phyloP scores from a whole-genome alignment of 1,140 invertebrate species.

The Cydia amplana region DNA sequence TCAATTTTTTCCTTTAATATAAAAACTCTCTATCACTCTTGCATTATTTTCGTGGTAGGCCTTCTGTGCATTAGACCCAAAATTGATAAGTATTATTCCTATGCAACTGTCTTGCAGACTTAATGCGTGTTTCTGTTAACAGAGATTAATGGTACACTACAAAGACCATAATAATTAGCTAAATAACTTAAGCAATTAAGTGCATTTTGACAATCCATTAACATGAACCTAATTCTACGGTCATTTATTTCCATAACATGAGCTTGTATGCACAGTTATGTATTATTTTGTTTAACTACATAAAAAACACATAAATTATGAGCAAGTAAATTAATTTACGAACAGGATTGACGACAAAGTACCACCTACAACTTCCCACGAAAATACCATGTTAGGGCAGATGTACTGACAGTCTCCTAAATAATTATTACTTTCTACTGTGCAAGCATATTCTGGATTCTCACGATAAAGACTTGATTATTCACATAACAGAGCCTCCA shows the following conservation, averaged over 20 bases:
- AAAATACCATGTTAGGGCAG: slow-evolving; percentile 26
- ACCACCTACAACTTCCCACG: slow-evolving; percentile 14
- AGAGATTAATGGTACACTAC: background rate
- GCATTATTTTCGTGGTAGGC: background rate
- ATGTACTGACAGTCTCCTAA: background rate
- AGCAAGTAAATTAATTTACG: background rate
- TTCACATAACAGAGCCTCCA: background rate
- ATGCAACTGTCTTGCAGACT: background rate
- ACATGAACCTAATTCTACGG: background rate
- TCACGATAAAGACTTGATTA: background rate
- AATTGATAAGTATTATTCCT: background rate
- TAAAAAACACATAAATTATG: background rate
- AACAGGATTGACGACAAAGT: background rate
- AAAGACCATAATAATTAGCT: slow-evolving; percentile 12
- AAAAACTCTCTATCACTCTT: too few species aligned
- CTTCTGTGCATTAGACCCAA: background rate
- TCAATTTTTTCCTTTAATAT: too few species aligned
- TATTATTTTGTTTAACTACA: background rate
- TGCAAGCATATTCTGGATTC: background rate
- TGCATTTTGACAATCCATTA: background rate
- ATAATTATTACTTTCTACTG: slow-evolving; percentile 19
- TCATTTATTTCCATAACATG: background rate
- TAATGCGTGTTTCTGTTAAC: background rate
- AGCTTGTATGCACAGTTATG: background rate
- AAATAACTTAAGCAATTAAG: slow-evolving; percentile 8